Percentiles rank a stretch among this genome's conserved stretches.
These are phyloP conservation scores for Cottoperca gobio DNA, from an alignment of 2,797 vertebrate species.

Conservation along the genomic window DNA sequence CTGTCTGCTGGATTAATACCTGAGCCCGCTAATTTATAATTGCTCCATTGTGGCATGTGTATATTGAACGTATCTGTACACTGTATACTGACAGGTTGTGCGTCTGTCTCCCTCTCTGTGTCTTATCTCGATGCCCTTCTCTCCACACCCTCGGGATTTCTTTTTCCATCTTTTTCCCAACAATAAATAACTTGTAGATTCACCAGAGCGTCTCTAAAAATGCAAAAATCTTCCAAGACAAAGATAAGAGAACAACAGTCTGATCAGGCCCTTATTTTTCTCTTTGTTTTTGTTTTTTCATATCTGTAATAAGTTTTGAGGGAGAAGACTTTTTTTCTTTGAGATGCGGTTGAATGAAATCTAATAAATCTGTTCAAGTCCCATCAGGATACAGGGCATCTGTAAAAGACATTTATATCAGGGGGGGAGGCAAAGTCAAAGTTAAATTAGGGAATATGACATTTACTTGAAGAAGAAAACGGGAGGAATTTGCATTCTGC, in stretches of 20 bases:
- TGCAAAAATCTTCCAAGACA: conserved; percentile 2
- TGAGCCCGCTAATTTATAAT: conserved; percentile 76
- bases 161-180: conserved; percentile 7
- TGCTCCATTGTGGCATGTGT: conserved; percentile 69
- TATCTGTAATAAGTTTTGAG: conserved; percentile 50
- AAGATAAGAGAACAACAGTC: conserved; percentile 31
- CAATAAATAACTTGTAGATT: conserved; percentile 15
- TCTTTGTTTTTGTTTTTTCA: conserved; percentile 22
- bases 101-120: conserved; percentile 13
- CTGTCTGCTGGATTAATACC: conserved; percentile 78
- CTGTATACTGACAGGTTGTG: conserved; percentile 60
- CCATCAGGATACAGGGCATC: conserved; percentile 51
- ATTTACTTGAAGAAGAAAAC: conserved; percentile 51
- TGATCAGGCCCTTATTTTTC: conserved; percentile 16
- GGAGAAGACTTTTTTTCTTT: conserved; percentile 39
- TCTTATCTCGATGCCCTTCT: conserved; percentile 48
- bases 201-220: neutral
- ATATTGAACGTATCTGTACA: conserved; percentile 18
- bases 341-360: conserved; percentile 35
- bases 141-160: neutral
- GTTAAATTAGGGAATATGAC: conserved; percentile 52
- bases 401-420: conserved; percentile 44
- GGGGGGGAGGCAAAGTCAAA: conserved; percentile 35
- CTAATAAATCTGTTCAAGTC: conserved; percentile 43
- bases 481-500: conserved; percentile 35